Evolutionary conservation across 1,140 invertebrate species (phyloP).

Genomic region (Drosophila kurseongensis): DNA sequence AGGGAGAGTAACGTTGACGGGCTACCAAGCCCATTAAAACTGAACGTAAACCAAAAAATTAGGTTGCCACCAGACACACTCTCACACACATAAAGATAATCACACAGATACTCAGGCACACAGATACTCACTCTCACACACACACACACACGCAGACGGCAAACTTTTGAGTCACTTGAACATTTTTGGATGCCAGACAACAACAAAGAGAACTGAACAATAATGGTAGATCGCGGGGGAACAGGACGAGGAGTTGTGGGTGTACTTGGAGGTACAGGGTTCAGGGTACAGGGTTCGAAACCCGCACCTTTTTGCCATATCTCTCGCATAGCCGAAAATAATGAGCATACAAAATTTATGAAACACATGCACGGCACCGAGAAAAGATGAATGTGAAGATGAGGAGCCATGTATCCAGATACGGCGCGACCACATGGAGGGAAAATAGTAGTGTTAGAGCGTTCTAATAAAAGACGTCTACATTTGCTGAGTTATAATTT

Average conservation of each 20-base stretch:
- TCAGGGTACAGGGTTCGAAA: not conserved
- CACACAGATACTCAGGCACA: slow-evolving; percentile 5
- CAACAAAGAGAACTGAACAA: slow-evolving; percentile 29
- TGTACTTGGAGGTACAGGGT: slow-evolving; percentile 1
- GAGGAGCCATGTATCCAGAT: slow-evolving; percentile 13
- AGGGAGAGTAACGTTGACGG: slow-evolving; percentile 41
- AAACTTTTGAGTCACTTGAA: slow-evolving; percentile 56
- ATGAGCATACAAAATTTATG: slow-evolving; percentile 74
- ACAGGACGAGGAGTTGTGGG: not conserved
- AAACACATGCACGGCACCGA: slow-evolving; percentile 29
- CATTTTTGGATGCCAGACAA: slow-evolving; percentile 41
- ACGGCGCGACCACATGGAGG: not conserved
- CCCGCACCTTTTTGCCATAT: slow-evolving; percentile 64
- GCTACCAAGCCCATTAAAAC: slow-evolving; percentile 66
- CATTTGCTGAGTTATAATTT: too few species aligned
- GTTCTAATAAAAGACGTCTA: too few species aligned
- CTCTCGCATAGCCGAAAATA: slow-evolving; percentile 67
- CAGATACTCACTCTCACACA: not conserved
- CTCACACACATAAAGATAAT: slow-evolving; percentile 15
- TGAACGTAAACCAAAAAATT: slow-evolving; percentile 71
- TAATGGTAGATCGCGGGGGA: slow-evolving; percentile 8
- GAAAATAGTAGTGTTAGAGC: not conserved
- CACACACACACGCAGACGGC: slow-evolving; percentile 10
- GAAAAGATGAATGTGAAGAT: slow-evolving; percentile 9
- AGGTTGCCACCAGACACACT: slow-evolving; percentile 59